phyloP scores from a whole-genome alignment of 2,888 invertebrate species.

The Phaonia tiefii region DNA sequence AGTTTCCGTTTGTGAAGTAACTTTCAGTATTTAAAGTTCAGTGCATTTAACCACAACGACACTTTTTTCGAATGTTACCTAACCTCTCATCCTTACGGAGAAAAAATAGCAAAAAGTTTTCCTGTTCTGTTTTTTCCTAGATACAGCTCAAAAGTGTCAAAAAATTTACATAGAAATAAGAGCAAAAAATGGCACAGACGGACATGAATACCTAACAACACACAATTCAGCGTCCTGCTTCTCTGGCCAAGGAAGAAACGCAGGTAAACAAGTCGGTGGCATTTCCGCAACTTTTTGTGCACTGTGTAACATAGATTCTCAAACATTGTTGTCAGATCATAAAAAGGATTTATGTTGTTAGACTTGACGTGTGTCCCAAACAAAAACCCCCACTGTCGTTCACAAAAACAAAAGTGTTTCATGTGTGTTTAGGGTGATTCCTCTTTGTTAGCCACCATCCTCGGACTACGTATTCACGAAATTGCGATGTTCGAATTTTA shows the following conservation, averaged over 20 bases:
- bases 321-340: constrained; percentile 57
- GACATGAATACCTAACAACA: too few relatives aligned
- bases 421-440: too few relatives aligned
- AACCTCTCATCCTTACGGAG: background rate
- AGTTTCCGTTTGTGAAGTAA: background rate
- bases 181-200: too few relatives aligned
- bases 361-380: background rate
- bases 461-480: too few relatives aligned
- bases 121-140: too few relatives aligned
- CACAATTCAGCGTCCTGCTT: constrained; percentile 19
- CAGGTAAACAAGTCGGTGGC: constrained; percentile 1
- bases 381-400: background rate
- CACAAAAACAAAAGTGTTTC: too few relatives aligned
- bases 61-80: constrained; percentile 14
- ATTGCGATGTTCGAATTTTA: too few relatives aligned
- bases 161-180: constrained; percentile 52
- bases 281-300: background rate
- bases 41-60: constrained; percentile 57
- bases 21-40: constrained; percentile 63
- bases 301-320: constrained; percentile 34
- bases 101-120: background rate
- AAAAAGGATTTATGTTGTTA: constrained; percentile 61
- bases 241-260: constrained; percentile 1
- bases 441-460: too few relatives aligned
- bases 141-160: constrained; percentile 59